Conservation (phyloP, 2,888 invertebrate genomes). For the Dioctria rufipes region DNA sequence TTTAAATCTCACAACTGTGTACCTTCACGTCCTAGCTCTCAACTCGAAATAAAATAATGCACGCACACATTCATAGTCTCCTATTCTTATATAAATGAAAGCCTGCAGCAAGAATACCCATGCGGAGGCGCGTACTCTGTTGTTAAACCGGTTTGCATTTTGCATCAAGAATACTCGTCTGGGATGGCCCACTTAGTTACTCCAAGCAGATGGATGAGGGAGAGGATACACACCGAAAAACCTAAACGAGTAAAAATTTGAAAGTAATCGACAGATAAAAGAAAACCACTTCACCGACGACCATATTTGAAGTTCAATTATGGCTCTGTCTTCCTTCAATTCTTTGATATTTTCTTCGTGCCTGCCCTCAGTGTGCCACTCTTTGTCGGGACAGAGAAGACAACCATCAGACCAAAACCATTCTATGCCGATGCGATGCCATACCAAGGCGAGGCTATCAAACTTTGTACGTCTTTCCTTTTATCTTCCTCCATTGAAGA, state of each 20-base stretch:
- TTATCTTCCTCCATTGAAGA: constrained; percentile 9
- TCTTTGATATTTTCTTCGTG: neutral
- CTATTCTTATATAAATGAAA: too few relatives aligned
- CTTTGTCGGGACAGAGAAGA: neutral
- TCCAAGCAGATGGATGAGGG: neutral
- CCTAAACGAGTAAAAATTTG: neutral
- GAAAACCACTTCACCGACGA: neutral
- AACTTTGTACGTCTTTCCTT: neutral
- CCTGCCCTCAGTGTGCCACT: neutral
- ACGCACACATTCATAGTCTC: too few relatives aligned
- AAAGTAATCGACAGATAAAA: neutral
- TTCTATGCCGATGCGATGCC: too few relatives aligned
- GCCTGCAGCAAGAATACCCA: too few relatives aligned
- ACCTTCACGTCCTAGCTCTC: too few relatives aligned
- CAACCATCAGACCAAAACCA: neutral
- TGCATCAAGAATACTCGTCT: too few relatives aligned
- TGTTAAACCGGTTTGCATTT: too few relatives aligned
- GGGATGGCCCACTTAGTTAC: too few relatives aligned
- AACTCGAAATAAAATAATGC: too few relatives aligned
- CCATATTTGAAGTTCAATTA: constrained; percentile 13
- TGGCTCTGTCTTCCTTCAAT: neutral
- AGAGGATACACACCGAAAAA: neutral
- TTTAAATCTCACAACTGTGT: too few relatives aligned
- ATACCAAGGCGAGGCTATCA: neutral
- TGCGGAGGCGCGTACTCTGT: too few relatives aligned